phyloP scores from a whole-genome alignment of 2,113 vertebrate species.

The Sturnus vulgaris region DNA sequence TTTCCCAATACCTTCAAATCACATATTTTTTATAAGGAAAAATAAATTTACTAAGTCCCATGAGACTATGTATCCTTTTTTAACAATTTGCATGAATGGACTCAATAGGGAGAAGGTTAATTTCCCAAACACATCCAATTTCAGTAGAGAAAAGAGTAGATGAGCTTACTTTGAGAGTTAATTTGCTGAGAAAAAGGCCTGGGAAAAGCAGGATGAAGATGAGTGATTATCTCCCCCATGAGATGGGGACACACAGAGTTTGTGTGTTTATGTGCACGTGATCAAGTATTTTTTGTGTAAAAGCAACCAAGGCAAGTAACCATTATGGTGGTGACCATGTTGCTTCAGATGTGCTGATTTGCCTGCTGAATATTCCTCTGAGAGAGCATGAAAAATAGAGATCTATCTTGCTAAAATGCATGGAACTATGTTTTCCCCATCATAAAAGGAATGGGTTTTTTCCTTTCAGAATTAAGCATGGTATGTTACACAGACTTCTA shows the following conservation, averaged over 20 bases:
- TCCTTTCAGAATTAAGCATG: neutral
- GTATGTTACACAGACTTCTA: neutral
- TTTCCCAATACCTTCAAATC: neutral
- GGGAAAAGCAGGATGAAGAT: neutral
- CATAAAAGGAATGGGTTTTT: rapidly evolving
- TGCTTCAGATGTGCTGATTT: neutral
- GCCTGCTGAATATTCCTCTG: neutral
- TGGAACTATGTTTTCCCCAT: neutral
- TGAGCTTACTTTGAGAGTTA: neutral
- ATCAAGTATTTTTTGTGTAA: neutral
- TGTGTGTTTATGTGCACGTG: rapidly evolving
- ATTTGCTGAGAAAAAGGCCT: neutral
- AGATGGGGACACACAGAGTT: neutral
- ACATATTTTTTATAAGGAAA: neutral
- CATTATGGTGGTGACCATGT: neutral
- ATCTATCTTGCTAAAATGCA: neutral
- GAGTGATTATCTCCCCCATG: rapidly evolving
- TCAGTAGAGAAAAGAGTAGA: neutral
- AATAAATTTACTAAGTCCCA: neutral
- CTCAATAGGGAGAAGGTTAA: neutral
- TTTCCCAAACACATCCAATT: neutral
- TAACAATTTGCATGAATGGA: neutral
- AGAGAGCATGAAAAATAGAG: neutral
- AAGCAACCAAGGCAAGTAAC: neutral
- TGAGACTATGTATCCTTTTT: neutral